Conservation (phyloP, 2,888 invertebrate genomes). For the Ferrisia virgata region DNA sequence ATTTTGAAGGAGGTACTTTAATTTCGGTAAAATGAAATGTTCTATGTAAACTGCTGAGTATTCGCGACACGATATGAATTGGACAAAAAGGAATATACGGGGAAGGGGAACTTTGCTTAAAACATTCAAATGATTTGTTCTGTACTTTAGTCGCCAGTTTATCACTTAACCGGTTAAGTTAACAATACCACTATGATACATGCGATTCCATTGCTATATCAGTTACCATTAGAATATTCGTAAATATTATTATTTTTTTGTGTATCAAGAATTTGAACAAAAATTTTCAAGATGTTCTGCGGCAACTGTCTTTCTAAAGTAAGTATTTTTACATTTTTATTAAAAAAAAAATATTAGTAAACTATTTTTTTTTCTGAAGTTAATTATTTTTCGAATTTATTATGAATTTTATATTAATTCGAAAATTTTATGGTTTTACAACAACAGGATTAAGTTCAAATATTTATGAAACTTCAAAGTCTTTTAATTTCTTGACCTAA, state of each 20-base stretch:
- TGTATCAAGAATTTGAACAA: slow-evolving; percentile 10
- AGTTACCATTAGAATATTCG: slow-evolving; percentile 20
- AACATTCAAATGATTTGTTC: slow-evolving; percentile 38
- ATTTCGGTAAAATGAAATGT: background rate
- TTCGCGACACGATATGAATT: background rate
- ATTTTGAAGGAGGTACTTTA: background rate
- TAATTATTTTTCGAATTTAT: background rate
- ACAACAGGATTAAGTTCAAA: too few species aligned
- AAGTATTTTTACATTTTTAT: slow-evolving; percentile 8
- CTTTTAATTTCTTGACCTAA: too few species aligned
- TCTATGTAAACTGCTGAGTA: background rate
- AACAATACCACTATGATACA: slow-evolving; percentile 24
- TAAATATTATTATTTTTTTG: slow-evolving; percentile 11
- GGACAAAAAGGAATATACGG: background rate
- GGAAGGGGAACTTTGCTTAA: slow-evolving; percentile 42
- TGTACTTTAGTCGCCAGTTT: slow-evolving; percentile 36
- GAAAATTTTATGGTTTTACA: too few species aligned
- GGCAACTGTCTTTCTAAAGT: slow-evolving; percentile 32
- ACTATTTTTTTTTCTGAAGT: too few species aligned
- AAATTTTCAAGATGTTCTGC: slow-evolving; percentile 34
- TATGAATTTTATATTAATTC: background rate
- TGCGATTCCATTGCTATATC: slow-evolving; percentile 24
- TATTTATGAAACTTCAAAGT: too few species aligned
- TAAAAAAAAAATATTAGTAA: too few species aligned
- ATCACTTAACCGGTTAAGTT: slow-evolving; percentile 40